phyloP scores from a whole-genome alignment of 2,113 vertebrate species.

The Apaloderma vittatum region DNA sequence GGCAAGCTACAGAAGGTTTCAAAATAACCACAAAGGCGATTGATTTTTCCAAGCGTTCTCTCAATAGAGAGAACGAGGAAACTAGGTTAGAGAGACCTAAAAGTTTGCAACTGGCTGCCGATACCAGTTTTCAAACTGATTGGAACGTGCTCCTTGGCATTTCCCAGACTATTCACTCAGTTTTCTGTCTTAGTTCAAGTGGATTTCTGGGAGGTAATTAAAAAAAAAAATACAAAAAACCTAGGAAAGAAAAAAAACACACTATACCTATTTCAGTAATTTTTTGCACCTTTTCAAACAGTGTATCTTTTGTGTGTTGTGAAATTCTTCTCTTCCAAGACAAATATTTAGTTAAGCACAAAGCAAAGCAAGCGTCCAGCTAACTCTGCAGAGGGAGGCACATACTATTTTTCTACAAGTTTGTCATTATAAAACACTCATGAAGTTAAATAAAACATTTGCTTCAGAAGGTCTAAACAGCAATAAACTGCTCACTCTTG shows the following conservation, averaged over 20 bases:
- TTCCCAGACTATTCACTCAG: neutral
- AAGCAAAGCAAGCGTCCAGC: constrained; percentile 60
- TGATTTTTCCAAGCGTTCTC: neutral
- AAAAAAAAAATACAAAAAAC: neutral
- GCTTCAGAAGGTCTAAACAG: constrained; percentile 52
- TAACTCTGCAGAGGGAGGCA: constrained; percentile 23
- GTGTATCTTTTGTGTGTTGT: constrained; percentile 56
- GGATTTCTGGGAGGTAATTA: constrained; percentile 20
- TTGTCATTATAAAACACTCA: constrained; percentile 50
- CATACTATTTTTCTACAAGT: constrained; percentile 40
- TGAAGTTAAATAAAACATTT: constrained; percentile 29
- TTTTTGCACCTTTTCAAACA: constrained; percentile 71
- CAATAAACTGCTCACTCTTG: constrained; percentile 31
- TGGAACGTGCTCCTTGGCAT: neutral
- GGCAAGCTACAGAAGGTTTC: neutral
- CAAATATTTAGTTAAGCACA: constrained; percentile 76
- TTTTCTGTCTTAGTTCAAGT: neutral
- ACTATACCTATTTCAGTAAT: constrained; percentile 28
- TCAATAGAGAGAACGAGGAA: neutral
- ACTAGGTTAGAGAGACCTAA: neutral
- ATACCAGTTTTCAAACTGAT: neutral
- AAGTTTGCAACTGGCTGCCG: neutral
- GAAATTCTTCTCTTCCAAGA: constrained; percentile 73
- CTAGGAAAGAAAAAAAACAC: neutral
- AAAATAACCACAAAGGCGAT: constrained; percentile 13